A percentile compares a stretch with the other conserved stretches of the same genome.
Conservation (phyloP, 2,888 invertebrate species). For the Clunio marinus region DNA sequence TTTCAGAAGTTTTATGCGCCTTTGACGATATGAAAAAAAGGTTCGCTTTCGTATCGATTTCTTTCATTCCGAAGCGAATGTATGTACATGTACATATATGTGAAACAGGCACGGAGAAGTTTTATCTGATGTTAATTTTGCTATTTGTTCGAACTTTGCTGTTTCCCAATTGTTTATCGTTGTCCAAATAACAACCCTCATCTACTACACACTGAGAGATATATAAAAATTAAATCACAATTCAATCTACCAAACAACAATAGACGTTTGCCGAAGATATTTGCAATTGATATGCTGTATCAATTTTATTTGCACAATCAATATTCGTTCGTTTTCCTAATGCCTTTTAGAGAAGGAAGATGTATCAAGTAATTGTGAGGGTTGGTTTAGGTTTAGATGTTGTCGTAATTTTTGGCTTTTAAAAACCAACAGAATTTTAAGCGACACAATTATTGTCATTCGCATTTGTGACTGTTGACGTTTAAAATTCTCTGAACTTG, state of each 20-base stretch:
- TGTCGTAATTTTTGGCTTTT: neutral
- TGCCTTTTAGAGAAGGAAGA: neutral
- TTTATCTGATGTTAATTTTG: slow-evolving; percentile 29
- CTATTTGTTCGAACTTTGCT: neutral
- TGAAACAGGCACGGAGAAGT: neutral
- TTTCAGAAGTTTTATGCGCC: too few species aligned
- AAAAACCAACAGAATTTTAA: neutral
- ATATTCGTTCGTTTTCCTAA: slow-evolving; percentile 3
- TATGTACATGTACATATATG: neutral
- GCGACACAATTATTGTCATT: neutral
- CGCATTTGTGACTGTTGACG: neutral
- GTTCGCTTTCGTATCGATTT: slow-evolving; percentile 27
- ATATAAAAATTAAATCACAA: slow-evolving; percentile 36
- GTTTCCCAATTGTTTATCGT: slow-evolving; percentile 19
- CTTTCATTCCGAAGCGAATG: neutral
- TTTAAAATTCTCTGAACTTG: neutral
- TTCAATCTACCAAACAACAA: slow-evolving; percentile 35
- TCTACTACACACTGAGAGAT: neutral
- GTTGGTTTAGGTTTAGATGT: slow-evolving; percentile 26
- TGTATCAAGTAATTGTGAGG: slow-evolving; percentile 20
- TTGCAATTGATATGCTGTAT: slow-evolving; percentile 39
- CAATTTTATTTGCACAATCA: slow-evolving; percentile 38
- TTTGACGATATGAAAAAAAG: neutral
- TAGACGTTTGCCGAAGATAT: slow-evolving; percentile 31
- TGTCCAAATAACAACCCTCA: slow-evolving; percentile 21